These are phyloP conservation scores for Hyalella azteca DNA, from an alignment of 2,888 invertebrate species.

Conservation along the genomic window DNA sequence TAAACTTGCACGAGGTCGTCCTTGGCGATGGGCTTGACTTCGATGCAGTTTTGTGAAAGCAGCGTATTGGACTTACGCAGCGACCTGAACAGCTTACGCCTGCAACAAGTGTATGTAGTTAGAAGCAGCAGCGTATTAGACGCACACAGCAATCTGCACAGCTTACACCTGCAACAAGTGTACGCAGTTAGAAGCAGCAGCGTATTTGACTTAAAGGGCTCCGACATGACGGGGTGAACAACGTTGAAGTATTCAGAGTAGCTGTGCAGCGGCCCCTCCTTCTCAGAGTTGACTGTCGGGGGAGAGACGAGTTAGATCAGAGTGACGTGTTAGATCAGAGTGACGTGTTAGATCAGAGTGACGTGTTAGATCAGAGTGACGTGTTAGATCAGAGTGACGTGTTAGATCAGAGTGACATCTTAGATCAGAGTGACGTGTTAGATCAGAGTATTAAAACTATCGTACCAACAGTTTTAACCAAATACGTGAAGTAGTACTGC, in stretches of 20 bases:
- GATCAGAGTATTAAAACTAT: no score
- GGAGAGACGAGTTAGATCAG: no score
- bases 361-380: no score
- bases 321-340: no score
- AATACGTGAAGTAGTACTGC: no score
- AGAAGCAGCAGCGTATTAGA: conserved; percentile 71
- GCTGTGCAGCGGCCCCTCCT: conserved; percentile 68
- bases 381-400: no score
- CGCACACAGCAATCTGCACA: conserved; percentile 73
- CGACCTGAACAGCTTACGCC: conserved; percentile 71
- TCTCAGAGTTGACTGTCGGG: conserved; percentile 66
- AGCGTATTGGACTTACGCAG: conserved; percentile 72
- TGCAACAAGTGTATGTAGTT: no score
- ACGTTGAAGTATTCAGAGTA: conserved; percentile 77
- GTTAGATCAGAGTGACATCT: no score
- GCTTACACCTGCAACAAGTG: conserved; percentile 64
- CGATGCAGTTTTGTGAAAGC: conserved; percentile 74
- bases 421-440: no score
- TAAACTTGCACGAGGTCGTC: conserved; percentile 78
- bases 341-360: no score
- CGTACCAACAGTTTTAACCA: no score
- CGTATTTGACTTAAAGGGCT: conserved; percentile 65
- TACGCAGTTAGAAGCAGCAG: no score
- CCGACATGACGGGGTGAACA: conserved; percentile 46
- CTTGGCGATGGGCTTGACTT: conserved; percentile 80